These are phyloP conservation scores for Andrena bucephala DNA, from an alignment of 2,888 invertebrate genomes.

Conservation along the genomic window DNA sequence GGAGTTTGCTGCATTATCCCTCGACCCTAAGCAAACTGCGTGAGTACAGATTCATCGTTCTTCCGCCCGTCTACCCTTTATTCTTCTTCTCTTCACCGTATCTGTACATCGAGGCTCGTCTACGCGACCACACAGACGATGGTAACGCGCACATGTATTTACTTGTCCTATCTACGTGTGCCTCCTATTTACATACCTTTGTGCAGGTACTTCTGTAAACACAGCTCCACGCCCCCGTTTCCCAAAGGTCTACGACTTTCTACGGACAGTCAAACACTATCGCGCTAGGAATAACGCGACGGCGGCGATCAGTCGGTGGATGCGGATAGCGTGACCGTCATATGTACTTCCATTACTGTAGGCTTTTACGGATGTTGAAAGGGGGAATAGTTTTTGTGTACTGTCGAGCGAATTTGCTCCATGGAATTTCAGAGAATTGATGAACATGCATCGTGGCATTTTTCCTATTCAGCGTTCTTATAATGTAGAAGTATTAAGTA, in stretches of 20 bases:
- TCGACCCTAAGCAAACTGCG: slow-evolving; percentile 72
- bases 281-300: slow-evolving; percentile 25
- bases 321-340: no score
- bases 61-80: slow-evolving; percentile 40
- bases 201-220: slow-evolving; percentile 17
- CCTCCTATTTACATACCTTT: slow-evolving; percentile 33
- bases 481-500: no score
- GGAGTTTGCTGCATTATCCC: slow-evolving; percentile 68
- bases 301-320: background rate
- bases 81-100: slow-evolving; percentile 24
- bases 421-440: no score
- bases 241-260: background rate
- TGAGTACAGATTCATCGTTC: slow-evolving; percentile 69
- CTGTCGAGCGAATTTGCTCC: no score
- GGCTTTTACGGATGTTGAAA: no score
- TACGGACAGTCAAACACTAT: background rate
- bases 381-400: no score
- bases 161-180: slow-evolving; percentile 1
- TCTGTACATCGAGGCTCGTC: slow-evolving; percentile 15
- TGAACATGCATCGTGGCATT: no score
- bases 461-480: no score
- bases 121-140: background rate
- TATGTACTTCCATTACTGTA: no score
- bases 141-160: background rate
- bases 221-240: background rate